Percentiles rank a stretch among this genome's conserved stretches.
phyloP scores from a whole-genome alignment of 2,797 vertebrate genomes.

The Gymnoscopelus microlampas region DNA sequence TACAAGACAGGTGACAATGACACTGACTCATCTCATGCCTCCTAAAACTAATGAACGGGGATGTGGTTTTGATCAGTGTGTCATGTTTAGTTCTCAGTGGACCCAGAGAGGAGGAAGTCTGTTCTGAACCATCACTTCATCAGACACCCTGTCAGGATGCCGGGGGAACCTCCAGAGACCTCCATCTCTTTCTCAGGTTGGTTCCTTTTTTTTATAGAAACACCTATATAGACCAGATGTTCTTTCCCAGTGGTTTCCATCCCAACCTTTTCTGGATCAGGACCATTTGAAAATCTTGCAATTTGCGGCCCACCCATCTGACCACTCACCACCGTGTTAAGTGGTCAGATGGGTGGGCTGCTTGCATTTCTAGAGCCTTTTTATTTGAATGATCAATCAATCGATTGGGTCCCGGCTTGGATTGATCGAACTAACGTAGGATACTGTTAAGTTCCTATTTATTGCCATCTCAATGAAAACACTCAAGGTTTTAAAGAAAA shows the following conservation, averaged over 20 bases:
- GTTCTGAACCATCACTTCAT: conserved; percentile 94
- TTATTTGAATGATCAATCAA: too few species aligned
- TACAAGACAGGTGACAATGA: conserved; percentile 89
- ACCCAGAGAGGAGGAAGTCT: conserved; percentile 83
- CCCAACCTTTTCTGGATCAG: background rate
- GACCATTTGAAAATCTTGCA: too few species aligned
- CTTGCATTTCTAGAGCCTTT: too few species aligned
- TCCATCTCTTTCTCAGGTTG: conserved; percentile 84
- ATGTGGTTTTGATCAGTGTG: background rate
- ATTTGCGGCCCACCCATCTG: too few species aligned
- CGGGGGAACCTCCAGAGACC: conserved; percentile 79
- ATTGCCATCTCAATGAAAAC: too few species aligned
- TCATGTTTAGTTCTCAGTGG: conserved; percentile 86
- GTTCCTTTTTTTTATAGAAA: conserved; percentile 24
- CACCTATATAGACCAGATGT: too few species aligned
- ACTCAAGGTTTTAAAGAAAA: too few species aligned
- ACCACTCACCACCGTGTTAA: too few species aligned
- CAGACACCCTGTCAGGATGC: conserved; percentile 87
- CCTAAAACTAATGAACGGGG: background rate
- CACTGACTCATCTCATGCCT: background rate
- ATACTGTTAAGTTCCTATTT: too few species aligned
- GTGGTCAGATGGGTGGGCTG: too few species aligned
- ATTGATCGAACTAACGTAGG: too few species aligned
- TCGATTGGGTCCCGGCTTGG: too few species aligned
- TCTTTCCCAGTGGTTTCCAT: background rate